Evolutionary conservation across 2,797 vertebrate species (phyloP).

Genomic region (Pterois miles): DNA sequence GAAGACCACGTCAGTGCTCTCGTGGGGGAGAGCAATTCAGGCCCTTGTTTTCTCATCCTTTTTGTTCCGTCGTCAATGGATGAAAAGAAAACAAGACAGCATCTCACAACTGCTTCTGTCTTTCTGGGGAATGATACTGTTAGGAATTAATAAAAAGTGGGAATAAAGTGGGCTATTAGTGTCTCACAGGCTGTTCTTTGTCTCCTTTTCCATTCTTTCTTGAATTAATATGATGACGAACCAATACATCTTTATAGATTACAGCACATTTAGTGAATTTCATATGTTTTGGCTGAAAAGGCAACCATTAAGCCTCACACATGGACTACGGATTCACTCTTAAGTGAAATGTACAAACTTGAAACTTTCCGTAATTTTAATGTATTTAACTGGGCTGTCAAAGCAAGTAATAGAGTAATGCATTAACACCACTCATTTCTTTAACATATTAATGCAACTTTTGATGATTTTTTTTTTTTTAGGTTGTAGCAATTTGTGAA

Average conservation of each 20-base stretch:
- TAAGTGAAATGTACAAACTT: not conserved
- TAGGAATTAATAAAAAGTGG: slow-evolving; percentile 35
- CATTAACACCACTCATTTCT: too few relatives aligned
- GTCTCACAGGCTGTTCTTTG: not conserved
- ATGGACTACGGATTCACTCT: not conserved
- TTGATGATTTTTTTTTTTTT: too few relatives aligned
- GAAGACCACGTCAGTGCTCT: slow-evolving; percentile 54
- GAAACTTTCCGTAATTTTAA: not conserved
- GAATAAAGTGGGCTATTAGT: slow-evolving; percentile 42
- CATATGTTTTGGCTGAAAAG: not conserved
- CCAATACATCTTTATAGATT: not conserved
- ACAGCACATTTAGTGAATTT: not conserved
- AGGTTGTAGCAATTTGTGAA: too few relatives aligned
- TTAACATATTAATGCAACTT: too few relatives aligned
- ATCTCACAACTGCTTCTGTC: slow-evolving; percentile 53
- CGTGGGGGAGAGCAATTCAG: slow-evolving; percentile 49
- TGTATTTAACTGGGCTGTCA: not conserved
- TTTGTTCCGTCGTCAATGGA: slow-evolving; percentile 37
- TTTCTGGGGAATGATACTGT: slow-evolving; percentile 34
- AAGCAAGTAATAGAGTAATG: too few relatives aligned
- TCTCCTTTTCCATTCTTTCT: not conserved
- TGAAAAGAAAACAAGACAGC: slow-evolving; percentile 60
- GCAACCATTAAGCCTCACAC: not conserved
- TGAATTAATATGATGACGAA: slow-evolving; percentile 17
- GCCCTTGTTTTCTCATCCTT: slow-evolving; percentile 54